Percentiles rank a stretch among this genome's conserved stretches.
phyloP scores from a whole-genome alignment of 53 echinoderm and acorn worm genomes.

The Zoroaster sp. region DNA sequence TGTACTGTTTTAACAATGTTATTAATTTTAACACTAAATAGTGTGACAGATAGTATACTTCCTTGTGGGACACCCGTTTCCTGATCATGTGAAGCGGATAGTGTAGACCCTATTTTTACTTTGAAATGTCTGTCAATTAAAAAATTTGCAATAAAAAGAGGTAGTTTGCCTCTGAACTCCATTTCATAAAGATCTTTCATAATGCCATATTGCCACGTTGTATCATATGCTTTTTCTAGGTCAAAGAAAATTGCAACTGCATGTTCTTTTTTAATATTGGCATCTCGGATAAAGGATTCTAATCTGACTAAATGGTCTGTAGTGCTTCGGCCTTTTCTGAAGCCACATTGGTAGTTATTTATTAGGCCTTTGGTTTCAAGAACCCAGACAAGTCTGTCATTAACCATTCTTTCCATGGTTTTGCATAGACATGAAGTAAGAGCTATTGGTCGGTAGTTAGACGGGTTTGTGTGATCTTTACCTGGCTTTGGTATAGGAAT shows the following conservation, averaged over 20 bases:
- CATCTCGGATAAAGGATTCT: neutral
- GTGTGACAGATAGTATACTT: too few species aligned
- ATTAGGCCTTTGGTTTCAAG: neutral
- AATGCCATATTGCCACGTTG: neutral
- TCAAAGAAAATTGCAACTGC: neutral
- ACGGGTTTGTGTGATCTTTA: neutral
- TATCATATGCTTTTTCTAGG: too few species aligned
- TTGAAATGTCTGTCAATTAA: too few species aligned
- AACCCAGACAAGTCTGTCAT: neutral
- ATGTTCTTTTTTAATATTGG: neutral
- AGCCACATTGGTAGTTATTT: too few species aligned
- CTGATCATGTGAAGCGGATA: neutral
- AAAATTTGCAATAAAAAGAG: too few species aligned
- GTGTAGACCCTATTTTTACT: neutral
- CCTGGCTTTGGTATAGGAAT: too few species aligned
- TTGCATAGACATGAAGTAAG: neutral
- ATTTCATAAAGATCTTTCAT: neutral
- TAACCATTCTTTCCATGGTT: neutral
- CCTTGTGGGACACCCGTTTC: neutral
- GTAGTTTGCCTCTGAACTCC: too few species aligned
- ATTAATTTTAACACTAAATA: too few species aligned
- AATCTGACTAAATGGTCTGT: neutral
- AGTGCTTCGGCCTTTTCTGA: neutral
- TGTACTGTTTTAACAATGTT: too few species aligned
- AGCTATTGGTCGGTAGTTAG: neutral